Conservation (phyloP, 2,888 invertebrate species). For the Nipponacmea schrenckii region DNA sequence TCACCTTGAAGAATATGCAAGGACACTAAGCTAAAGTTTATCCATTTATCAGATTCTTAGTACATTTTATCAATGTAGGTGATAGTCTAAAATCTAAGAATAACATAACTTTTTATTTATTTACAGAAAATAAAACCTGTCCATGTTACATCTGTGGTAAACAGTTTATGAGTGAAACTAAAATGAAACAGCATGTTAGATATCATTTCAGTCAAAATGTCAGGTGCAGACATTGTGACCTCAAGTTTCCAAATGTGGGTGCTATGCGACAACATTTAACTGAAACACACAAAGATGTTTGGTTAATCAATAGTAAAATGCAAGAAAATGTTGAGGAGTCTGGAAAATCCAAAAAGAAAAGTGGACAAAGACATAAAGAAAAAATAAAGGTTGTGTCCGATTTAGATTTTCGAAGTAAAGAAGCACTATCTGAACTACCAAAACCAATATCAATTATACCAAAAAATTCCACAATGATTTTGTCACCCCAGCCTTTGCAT, state of each 20-base stretch:
- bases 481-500: neutral
- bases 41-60: no score
- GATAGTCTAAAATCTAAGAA: no score
- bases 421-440: neutral
- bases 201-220: constrained; percentile 53
- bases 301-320: neutral
- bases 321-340: neutral
- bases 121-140: constrained; percentile 47
- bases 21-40: no score
- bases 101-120: neutral
- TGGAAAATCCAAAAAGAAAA: neutral
- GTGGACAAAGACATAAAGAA: neutral
- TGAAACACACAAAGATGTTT: constrained; percentile 19
- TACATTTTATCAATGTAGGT: no score
- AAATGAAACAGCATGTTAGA: constrained; percentile 64
- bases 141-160: constrained; percentile 64
- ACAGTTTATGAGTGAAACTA: constrained; percentile 63
- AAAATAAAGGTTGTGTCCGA: neutral
- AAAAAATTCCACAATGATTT: neutral
- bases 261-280: constrained; percentile 33
- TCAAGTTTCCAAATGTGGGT: constrained; percentile 38
- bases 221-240: constrained; percentile 47
- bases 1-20: no score
- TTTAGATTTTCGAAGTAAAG: neutral
- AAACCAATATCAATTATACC: neutral